phyloP scores from a whole-genome alignment of 2,113 vertebrate genomes.

The Planiliza haematocheilus region DNA sequence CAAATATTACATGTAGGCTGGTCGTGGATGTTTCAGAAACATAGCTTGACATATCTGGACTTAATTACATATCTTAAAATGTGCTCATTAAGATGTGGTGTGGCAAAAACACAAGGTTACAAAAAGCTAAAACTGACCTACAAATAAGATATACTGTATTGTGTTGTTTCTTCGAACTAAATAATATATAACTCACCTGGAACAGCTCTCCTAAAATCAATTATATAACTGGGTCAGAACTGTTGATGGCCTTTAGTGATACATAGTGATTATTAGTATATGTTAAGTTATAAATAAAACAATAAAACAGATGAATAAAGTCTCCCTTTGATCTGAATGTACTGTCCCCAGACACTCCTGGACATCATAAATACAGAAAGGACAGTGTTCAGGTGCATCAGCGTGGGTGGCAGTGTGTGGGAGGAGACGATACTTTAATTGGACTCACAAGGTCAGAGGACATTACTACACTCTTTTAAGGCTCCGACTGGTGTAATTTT shows the following conservation, averaged over 20 bases:
- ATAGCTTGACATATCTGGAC: background rate
- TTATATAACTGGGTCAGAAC: background rate
- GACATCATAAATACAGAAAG: slow-evolving; percentile 26
- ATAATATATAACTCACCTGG: background rate
- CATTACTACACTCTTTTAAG: background rate
- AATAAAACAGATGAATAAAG: slow-evolving; percentile 20
- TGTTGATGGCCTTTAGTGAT: background rate
- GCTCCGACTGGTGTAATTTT: background rate
- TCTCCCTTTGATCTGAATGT: background rate
- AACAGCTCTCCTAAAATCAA: background rate
- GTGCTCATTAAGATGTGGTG: background rate
- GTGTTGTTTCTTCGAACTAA: background rate
- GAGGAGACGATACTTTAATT: slow-evolving; percentile 14
- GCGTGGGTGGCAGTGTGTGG: slow-evolving; percentile 4
- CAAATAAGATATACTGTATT: background rate
- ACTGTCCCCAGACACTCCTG: background rate
- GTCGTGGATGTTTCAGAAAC: background rate
- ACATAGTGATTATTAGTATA: background rate
- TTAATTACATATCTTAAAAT: slow-evolving; percentile 4
- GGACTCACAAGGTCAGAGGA: background rate
- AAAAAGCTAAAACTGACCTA: background rate
- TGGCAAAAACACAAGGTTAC: background rate
- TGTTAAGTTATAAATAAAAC: slow-evolving; percentile 13
- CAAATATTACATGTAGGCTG: background rate
- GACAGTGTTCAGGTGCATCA: background rate